Evolutionary conservation across 2,888 invertebrate genomes (phyloP).

Genomic region (Eudemis profundana): DNA sequence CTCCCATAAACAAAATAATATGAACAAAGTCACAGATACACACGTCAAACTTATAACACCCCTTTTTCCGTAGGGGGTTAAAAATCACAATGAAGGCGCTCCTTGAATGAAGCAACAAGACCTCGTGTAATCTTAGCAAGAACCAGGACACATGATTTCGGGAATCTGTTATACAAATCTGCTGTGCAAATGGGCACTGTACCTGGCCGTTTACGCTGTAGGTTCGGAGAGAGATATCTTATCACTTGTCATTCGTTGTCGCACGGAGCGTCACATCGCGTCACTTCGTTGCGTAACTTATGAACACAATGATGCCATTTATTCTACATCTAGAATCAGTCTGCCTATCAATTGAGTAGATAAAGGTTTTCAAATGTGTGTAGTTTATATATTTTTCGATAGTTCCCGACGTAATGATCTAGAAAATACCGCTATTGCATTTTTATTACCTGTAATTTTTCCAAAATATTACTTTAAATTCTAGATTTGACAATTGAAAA

Average conservation of each 20-base stretch:
- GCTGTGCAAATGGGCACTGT: conserved; percentile 8
- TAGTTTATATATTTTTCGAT: too few species aligned
- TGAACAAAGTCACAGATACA: too few species aligned
- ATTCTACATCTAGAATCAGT: neutral
- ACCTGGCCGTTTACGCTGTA: conserved; percentile 33
- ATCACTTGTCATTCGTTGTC: conserved; percentile 28
- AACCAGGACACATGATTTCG: neutral
- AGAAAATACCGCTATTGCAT: too few species aligned
- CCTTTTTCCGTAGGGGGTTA: too few species aligned
- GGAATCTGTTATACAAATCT: neutral
- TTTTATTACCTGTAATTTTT: too few species aligned
- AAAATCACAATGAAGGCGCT: too few species aligned
- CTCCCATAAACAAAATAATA: too few species aligned
- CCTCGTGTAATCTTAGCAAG: neutral
- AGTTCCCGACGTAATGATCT: too few species aligned
- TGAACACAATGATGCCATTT: conserved; percentile 16
- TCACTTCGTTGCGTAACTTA: conserved; percentile 38
- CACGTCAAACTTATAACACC: too few species aligned
- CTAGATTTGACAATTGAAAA: too few species aligned
- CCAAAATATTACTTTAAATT: too few species aligned
- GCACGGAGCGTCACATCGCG: conserved; percentile 34
- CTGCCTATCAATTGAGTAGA: neutral
- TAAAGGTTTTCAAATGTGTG: too few species aligned
- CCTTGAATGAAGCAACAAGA: neutral
- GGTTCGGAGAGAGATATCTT: conserved; percentile 36